Evolutionary conservation across 2,888 invertebrate species (phyloP).

Genomic region (Drosophila helvetica): DNA sequence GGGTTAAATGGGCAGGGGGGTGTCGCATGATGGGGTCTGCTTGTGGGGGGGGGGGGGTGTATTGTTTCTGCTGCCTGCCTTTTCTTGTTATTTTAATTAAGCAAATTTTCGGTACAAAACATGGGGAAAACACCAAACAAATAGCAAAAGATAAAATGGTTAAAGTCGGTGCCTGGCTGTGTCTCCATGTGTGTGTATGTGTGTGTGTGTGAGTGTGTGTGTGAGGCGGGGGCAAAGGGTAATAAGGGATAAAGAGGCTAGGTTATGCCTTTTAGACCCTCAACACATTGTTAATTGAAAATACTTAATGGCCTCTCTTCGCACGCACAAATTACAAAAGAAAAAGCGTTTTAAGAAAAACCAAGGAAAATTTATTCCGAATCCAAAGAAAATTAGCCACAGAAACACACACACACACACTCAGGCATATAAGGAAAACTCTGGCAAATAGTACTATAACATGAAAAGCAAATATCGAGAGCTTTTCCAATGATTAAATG

Average conservation of each 20-base stretch:
- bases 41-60: slow-evolving; percentile 22
- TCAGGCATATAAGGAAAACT: slow-evolving; percentile 16
- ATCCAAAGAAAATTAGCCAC: slow-evolving; percentile 37
- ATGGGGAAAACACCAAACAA: slow-evolving; percentile 54
- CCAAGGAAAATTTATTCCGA: slow-evolving; percentile 48
- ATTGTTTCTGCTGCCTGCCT: slow-evolving; percentile 41
- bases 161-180: slow-evolving; percentile 11
- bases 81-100: slow-evolving; percentile 74
- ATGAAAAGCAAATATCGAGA: slow-evolving; percentile 63
- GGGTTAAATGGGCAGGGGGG: no score
- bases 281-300: slow-evolving; percentile 70
- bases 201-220: slow-evolving; percentile 20
- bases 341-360: slow-evolving; percentile 45
- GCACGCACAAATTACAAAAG: slow-evolving; percentile 29
- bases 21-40: not conserved
- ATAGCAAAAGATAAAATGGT: slow-evolving; percentile 29
- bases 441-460: slow-evolving; percentile 59
- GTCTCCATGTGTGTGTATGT: slow-evolving; percentile 4
- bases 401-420: slow-evolving; percentile 19
- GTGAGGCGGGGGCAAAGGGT: not conserved
- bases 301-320: slow-evolving; percentile 31
- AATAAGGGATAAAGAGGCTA: slow-evolving; percentile 42
- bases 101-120: slow-evolving; percentile 71
- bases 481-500: slow-evolving; percentile 56
- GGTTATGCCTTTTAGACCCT: slow-evolving; percentile 30